These are phyloP conservation scores for Melinaea menophilus DNA, from an alignment of 2,888 invertebrate genomes.

Conservation along the genomic window DNA sequence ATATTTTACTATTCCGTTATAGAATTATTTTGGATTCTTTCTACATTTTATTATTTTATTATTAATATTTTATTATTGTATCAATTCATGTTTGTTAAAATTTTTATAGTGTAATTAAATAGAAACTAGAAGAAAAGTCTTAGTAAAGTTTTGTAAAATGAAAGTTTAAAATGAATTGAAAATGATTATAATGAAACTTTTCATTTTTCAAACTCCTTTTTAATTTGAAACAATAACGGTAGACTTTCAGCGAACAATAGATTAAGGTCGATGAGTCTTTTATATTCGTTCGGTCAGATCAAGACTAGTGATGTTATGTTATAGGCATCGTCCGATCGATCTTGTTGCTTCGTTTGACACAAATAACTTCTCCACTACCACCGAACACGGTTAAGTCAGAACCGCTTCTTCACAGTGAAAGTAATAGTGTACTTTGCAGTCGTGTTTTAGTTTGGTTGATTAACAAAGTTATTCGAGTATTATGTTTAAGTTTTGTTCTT, in stretches of 20 bases:
- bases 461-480: no score
- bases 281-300: constrained; percentile 31
- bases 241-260: constrained; percentile 28
- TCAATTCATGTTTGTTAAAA: no score
- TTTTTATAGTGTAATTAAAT: no score
- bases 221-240: constrained; percentile 25
- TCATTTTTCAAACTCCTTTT: constrained; percentile 26
- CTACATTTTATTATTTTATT: constrained; percentile 3
- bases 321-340: constrained; percentile 35
- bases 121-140: no score
- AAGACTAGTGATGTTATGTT: constrained; percentile 34
- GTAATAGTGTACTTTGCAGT: not conserved
- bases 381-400: constrained; percentile 34
- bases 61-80: not conserved
- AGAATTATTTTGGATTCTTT: constrained; percentile 25
- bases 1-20: constrained; percentile 42
- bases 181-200: constrained; percentile 2
- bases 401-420: constrained; percentile 23
- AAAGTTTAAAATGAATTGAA: no score
- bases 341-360: constrained; percentile 35
- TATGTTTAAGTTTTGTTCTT: no score
- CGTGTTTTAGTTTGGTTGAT: no score
- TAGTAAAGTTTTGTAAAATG: no score
- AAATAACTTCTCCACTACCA: constrained; percentile 38
- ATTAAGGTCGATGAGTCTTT: constrained; percentile 30